These are phyloP conservation scores for Nebria brevicollis DNA, from an alignment of 2,888 invertebrate genomes.

Conservation along the genomic window DNA sequence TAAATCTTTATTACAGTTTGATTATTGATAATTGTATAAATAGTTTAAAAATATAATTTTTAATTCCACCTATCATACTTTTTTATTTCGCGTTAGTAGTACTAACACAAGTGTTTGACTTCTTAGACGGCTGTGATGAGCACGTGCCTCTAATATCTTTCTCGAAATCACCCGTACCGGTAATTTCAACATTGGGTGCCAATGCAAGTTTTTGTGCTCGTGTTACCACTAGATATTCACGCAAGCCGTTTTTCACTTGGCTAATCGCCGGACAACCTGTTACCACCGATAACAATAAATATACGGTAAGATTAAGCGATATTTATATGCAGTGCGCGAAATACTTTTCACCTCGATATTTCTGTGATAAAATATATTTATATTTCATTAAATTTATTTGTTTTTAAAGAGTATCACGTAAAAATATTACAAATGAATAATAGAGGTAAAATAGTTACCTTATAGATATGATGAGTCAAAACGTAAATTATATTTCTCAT, in stretches of 20 bases:
- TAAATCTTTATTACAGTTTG: not conserved
- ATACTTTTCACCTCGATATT: not conserved
- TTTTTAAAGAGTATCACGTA: not conserved
- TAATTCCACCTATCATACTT: not conserved
- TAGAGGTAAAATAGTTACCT: not conserved
- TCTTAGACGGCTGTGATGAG: constrained; percentile 10
- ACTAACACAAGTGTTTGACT: not conserved
- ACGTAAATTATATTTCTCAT: not conserved
- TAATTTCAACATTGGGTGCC: constrained; percentile 64
- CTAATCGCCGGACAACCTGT: constrained; percentile 64
- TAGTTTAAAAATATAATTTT: not conserved
- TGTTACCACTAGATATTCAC: constrained; percentile 62
- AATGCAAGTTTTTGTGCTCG: constrained; percentile 68
- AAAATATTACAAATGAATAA: not conserved
- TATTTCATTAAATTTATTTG: not conserved
- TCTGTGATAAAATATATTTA: not conserved
- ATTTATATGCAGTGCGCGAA: not conserved
- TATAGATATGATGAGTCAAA: not conserved
- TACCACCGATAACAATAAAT: constrained; percentile 28
- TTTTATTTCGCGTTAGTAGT: not conserved
- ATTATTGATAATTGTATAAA: not conserved
- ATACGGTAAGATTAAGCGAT: constrained; percentile 13
- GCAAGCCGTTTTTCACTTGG: constrained; percentile 66
- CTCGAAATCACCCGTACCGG: constrained; percentile 62
- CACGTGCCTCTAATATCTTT: constrained; percentile 18